phyloP scores from a whole-genome alignment of 2,113 vertebrate genomes.

The Circaetus cinerascens region DNA sequence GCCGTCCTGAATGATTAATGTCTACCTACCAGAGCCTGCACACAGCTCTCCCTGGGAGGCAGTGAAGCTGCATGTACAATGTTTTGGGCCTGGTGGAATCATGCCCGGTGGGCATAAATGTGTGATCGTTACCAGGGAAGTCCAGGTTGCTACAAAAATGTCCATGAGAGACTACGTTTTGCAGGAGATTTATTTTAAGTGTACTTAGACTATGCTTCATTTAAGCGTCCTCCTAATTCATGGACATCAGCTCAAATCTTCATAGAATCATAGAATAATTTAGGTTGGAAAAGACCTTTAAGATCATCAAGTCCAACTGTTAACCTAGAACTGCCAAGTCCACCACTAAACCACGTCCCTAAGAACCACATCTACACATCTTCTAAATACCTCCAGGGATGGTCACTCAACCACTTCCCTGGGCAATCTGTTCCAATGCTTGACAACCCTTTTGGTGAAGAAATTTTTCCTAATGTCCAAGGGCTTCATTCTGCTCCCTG shows the following conservation, averaged over 20 bases:
- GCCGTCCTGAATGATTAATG: constrained; percentile 12
- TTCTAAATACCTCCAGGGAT: too few species aligned
- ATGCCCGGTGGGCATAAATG: not conserved
- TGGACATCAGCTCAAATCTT: not conserved
- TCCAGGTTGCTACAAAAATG: not conserved
- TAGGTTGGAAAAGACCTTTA: too few species aligned
- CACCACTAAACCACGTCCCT: too few species aligned
- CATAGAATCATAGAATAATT: too few species aligned
- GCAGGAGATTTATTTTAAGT: not conserved
- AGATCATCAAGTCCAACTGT: too few species aligned
- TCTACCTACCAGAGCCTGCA: not conserved
- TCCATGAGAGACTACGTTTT: not conserved
- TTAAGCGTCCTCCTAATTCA: not conserved
- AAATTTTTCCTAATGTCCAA: too few species aligned
- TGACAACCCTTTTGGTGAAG: too few species aligned
- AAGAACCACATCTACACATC: too few species aligned
- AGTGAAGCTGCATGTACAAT: not conserved
- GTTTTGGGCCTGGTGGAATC: not conserved
- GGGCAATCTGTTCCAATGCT: too few species aligned
- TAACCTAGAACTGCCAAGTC: too few species aligned
- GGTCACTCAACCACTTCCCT: too few species aligned
- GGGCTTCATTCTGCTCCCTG: too few species aligned
- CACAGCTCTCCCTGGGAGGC: not conserved
- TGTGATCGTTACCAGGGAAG: not conserved
- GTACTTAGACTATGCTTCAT: not conserved